Evolutionary conservation across 2,888 invertebrate species (phyloP).

Genomic region (Diarsia rubi): DNA sequence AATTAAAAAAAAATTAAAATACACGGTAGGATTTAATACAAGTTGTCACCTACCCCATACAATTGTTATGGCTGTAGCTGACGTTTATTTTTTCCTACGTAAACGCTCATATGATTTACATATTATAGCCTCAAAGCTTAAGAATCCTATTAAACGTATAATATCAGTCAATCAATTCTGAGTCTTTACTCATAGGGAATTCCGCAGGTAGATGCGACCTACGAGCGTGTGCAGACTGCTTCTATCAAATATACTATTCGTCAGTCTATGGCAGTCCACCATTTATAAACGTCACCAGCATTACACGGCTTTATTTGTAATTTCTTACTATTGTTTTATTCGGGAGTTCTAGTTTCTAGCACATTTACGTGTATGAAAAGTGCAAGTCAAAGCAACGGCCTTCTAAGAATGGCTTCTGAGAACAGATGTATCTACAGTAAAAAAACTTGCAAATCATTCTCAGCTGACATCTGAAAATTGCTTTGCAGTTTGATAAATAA

Average conservation of each 20-base stretch:
- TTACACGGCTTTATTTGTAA: neutral
- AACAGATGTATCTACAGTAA: neutral
- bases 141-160: neutral
- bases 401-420: neutral
- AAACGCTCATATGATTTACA: neutral
- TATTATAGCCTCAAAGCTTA: neutral
- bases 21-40: too few species aligned
- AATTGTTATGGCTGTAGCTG: too few species aligned
- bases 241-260: neutral
- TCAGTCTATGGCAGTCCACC: neutral
- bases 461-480: constrained; percentile 4
- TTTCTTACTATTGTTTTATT: neutral
- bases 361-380: constrained; percentile 5
- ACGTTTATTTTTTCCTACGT: neutral
- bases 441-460: constrained; percentile 36
- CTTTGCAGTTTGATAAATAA: neutral
- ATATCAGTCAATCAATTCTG: too few species aligned
- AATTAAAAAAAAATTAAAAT: too few species aligned
- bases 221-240: neutral
- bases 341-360: neutral
- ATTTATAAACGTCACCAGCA: neutral
- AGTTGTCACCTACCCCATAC: too few species aligned
- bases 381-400: constrained; percentile 14
- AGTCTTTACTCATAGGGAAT: too few species aligned
- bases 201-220: neutral